Percentiles rank a stretch among this genome's conserved stretches.
phyloP scores from a whole-genome alignment of 2,888 invertebrate species.

The Agonopterix alstromeriana region DNA sequence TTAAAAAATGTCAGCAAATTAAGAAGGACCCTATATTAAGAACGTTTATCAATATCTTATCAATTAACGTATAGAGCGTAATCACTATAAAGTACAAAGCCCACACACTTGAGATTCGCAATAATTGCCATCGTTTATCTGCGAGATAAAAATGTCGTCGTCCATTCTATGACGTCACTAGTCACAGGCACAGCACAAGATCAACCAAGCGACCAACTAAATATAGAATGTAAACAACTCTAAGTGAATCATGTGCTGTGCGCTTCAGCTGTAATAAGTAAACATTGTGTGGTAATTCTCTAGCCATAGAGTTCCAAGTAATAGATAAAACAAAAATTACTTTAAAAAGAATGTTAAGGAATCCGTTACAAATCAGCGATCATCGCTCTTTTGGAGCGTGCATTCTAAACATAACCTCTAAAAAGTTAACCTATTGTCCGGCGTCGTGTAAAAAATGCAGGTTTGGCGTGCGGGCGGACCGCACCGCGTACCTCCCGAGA shows the following conservation, averaged over 20 bases:
- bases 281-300: slow-evolving; percentile 19
- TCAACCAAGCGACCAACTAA: slow-evolving; percentile 42
- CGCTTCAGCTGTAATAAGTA: slow-evolving; percentile 38
- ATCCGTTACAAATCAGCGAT: not conserved
- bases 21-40: no score
- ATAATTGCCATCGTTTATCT: slow-evolving; percentile 44
- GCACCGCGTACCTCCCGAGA: slow-evolving; percentile 16
- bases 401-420: slow-evolving; percentile 65
- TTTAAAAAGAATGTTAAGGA: not conserved
- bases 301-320: not conserved
- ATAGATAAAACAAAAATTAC: not conserved
- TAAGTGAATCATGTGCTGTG: slow-evolving; percentile 53
- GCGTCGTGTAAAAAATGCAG: slow-evolving; percentile 58
- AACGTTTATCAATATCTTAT: no score
- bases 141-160: slow-evolving; percentile 13
- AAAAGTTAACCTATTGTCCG: slow-evolving; percentile 53
- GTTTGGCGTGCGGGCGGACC: slow-evolving; percentile 21
- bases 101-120: not conserved
- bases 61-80: no score
- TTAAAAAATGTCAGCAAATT: no score
- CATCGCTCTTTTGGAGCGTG: slow-evolving; percentile 14
- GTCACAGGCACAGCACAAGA: slow-evolving; percentile 44
- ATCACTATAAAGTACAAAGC: not conserved
- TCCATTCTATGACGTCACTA: slow-evolving; percentile 34
- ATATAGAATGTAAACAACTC: slow-evolving; percentile 58